Evolutionary conservation across 2,797 vertebrate genomes (phyloP).

Genomic region (Momotus momota): DNA sequence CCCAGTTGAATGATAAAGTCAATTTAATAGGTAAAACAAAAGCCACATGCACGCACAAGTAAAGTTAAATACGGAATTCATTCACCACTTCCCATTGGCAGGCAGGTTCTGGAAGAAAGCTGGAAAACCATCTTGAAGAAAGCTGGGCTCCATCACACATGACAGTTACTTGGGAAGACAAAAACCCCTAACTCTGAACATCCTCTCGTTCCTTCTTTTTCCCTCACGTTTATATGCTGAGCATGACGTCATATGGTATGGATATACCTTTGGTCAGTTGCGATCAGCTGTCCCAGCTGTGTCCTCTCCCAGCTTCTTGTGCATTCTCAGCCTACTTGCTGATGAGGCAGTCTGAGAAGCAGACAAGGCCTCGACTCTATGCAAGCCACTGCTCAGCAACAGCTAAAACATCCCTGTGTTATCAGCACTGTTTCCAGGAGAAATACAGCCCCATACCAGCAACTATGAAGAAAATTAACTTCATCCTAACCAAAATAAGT

Average conservation of each 20-base stretch:
- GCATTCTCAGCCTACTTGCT: too few species aligned
- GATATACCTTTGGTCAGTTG: neutral
- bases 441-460: neutral
- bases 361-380: neutral
- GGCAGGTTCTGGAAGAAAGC: too few species aligned
- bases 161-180: too few species aligned
- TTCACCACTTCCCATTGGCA: neutral
- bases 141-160: neutral
- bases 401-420: neutral
- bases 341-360: neutral
- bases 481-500: neutral
- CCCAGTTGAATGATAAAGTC: neutral
- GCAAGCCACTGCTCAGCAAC: neutral
- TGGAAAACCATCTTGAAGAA: neutral
- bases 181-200: neutral
- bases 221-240: too few species aligned
- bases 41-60: neutral
- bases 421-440: neutral
- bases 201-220: neutral
- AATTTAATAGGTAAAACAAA: neutral
- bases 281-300: too few species aligned
- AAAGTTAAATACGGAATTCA: neutral
- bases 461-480: neutral
- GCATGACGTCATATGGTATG: accelerated
- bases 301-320: too few species aligned